Evolutionary conservation across 1,140 invertebrate genomes (phyloP).

Genomic region (Lordiphosa collinella): DNA sequence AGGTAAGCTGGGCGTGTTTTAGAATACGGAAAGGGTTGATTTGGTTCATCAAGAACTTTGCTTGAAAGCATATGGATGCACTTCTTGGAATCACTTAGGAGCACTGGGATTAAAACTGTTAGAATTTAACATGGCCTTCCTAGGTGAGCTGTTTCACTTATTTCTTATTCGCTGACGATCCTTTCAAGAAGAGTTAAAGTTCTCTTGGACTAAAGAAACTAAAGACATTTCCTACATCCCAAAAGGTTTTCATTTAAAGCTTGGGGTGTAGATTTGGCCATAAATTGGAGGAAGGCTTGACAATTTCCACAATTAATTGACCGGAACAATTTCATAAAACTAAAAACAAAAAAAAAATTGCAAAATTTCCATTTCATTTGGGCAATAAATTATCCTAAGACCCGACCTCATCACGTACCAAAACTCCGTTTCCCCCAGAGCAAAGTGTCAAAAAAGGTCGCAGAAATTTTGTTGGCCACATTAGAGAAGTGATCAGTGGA

Average conservation of each 20-base stretch:
- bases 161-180: no score
- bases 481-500: slow-evolving; percentile 24
- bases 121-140: no score
- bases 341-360: slow-evolving; percentile 34
- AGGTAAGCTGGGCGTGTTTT: background rate
- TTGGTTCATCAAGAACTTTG: background rate
- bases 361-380: slow-evolving; percentile 30
- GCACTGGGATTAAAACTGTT: no score
- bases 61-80: no score
- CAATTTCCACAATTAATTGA: slow-evolving; percentile 72
- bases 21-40: slow-evolving; percentile 30
- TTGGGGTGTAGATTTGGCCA: no score
- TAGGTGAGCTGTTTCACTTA: no score
- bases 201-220: no score
- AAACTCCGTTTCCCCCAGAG: slow-evolving; percentile 1
- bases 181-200: no score
- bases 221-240: no score
- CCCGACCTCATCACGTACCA: slow-evolving; percentile 44
- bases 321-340: slow-evolving; percentile 77
- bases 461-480: slow-evolving; percentile 22
- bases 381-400: slow-evolving; percentile 61
- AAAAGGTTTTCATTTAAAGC: no score
- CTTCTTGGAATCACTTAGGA: no score
- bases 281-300: no score
- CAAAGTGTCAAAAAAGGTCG: slow-evolving; percentile 56